Percentiles rank a stretch among this genome's conserved stretches.
phyloP scores from a whole-genome alignment of 2,888 invertebrate genomes.

The Liposcelis brunnea region DNA sequence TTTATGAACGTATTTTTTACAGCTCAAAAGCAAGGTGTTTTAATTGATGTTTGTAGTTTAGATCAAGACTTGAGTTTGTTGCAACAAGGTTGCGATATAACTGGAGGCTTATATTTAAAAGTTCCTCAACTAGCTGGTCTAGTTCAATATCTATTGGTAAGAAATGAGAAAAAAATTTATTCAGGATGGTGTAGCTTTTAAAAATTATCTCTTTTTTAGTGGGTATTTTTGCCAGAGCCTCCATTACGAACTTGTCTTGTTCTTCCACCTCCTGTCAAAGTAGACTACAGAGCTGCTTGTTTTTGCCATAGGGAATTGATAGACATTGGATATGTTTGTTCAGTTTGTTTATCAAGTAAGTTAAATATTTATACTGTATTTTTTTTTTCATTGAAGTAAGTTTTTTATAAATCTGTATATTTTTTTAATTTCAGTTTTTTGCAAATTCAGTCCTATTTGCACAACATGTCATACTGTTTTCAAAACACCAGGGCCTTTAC shows the following conservation, averaged over 20 bases:
- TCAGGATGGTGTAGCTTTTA: not conserved
- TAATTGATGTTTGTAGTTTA: conserved; percentile 82
- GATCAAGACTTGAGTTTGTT: conserved; percentile 78
- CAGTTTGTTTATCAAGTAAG: conserved; percentile 87
- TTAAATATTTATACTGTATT: conserved; percentile 15
- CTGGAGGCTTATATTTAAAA: conserved; percentile 79
- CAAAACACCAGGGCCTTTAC: conserved; percentile 68
- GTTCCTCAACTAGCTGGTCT: conserved; percentile 74
- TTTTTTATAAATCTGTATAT: conserved; percentile 7
- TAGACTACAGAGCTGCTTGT: conserved; percentile 93
- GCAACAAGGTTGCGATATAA: conserved; percentile 94
- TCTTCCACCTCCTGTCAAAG: conserved; percentile 73
- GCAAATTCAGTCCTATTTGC: conserved; percentile 93
- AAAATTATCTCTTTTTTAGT: conserved; percentile 32
- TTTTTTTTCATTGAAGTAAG: not conserved
- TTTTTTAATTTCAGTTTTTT: conserved; percentile 62
- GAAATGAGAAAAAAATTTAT: conserved; percentile 17
- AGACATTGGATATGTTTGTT: conserved; percentile 94
- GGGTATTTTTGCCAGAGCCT: conserved; percentile 85
- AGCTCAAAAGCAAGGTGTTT: conserved; percentile 68
- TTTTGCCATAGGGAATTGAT: conserved; percentile 93
- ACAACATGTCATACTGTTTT: conserved; percentile 92
- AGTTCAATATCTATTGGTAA: conserved; percentile 68
- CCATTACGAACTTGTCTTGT: conserved; percentile 63
- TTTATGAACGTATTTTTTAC: conserved; percentile 98